Conservation (phyloP, 2,113 vertebrate species). For the Apeltes quadracus region DNA sequence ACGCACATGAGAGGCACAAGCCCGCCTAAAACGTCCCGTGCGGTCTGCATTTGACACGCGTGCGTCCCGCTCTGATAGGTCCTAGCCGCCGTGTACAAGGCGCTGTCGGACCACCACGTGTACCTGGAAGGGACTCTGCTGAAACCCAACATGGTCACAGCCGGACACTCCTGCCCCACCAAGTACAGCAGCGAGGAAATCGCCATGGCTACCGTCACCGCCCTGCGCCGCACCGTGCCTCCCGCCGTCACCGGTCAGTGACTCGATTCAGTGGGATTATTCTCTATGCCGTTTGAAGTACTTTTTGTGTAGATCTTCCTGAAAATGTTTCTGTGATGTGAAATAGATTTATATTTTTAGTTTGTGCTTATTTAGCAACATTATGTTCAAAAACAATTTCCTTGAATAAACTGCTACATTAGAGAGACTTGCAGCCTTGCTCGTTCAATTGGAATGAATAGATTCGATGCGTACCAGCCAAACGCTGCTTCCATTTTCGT, state of each 20-base stretch:
- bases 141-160: conserved; percentile 98
- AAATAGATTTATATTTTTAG: background rate
- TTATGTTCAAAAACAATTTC: background rate
- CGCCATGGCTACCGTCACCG: conserved; percentile 94
- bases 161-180: conserved; percentile 91
- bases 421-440: no score
- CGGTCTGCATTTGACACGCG: background rate
- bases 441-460: background rate
- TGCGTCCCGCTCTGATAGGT: conserved; percentile 78
- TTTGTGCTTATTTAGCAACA: background rate
- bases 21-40: no score
- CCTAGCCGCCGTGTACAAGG: conserved; percentile 94
- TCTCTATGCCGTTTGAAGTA: background rate
- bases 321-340: background rate
- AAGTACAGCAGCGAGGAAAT: conserved; percentile 90
- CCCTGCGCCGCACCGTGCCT: conserved; percentile 94
- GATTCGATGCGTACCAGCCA: background rate
- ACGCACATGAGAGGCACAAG: background rate
- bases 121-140: conserved; percentile 96
- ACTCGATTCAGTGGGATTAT: background rate
- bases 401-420: background rate
- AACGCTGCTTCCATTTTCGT: background rate
- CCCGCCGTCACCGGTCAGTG: conserved; percentile 89
- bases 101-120: conserved; percentile 94
- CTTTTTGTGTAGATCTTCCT: background rate